These are phyloP conservation scores for Zeus faber DNA, from an alignment of 2,113 vertebrate genomes.

Conservation along the genomic window DNA sequence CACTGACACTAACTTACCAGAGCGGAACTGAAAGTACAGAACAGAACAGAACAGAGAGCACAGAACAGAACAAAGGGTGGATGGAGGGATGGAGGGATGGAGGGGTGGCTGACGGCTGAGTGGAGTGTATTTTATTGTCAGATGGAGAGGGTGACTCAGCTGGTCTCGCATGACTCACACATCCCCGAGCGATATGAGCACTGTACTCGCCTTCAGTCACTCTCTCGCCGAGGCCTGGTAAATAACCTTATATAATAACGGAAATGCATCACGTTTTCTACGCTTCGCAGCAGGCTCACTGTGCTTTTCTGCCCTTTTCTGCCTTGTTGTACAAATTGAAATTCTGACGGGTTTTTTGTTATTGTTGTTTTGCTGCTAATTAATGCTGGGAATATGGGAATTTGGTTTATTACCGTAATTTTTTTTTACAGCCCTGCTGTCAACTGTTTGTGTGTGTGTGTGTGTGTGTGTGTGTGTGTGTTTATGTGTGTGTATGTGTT, in stretches of 20 bases:
- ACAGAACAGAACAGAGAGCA: not conserved
- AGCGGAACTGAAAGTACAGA: not conserved
- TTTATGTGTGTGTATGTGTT: not conserved
- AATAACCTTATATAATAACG: constrained; percentile 16
- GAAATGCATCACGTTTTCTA: constrained; percentile 6
- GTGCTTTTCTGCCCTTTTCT: constrained; percentile 15
- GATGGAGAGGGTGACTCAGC: constrained; percentile 26
- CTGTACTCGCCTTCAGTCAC: not conserved
- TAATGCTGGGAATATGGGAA: constrained; percentile 9
- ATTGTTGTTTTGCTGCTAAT: not conserved
- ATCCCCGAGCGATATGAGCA: not conserved
- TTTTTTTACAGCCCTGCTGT: constrained; percentile 7
- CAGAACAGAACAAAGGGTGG: not conserved
- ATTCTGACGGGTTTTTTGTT: not conserved
- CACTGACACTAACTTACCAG: too few species aligned
- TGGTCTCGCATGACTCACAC: constrained; percentile 19
- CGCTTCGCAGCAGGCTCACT: not conserved
- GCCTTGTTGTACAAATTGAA: not conserved
- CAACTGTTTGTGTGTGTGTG: not conserved
- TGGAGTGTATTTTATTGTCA: constrained; percentile 5
- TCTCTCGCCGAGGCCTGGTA: constrained; percentile 4
- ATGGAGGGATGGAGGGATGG: not conserved
- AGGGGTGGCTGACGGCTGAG: not conserved
- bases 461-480: not conserved
- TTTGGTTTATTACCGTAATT: constrained; percentile 2